Conservation (phyloP, 2,888 invertebrate species). For the Linnaemya vulpina region DNA sequence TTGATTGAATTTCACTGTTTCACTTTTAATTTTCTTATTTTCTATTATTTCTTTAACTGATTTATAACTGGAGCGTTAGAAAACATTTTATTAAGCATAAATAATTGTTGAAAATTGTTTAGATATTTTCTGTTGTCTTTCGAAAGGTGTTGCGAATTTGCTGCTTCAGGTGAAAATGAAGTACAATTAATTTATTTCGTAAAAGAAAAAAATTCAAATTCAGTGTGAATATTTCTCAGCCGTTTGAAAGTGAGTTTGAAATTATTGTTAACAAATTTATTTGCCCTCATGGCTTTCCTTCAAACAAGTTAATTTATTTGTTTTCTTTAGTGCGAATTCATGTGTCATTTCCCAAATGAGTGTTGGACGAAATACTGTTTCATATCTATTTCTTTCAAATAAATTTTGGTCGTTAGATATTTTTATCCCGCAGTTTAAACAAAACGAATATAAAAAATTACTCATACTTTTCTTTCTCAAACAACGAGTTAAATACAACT, state of each 20-base stretch:
- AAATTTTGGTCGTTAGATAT: slow-evolving; percentile 19
- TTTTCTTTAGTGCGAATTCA: slow-evolving; percentile 39
- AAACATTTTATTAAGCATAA: neutral
- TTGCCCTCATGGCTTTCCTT: neutral
- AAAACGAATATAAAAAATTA: slow-evolving; percentile 16
- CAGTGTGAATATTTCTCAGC: slow-evolving; percentile 30
- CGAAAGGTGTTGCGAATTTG: slow-evolving; percentile 55
- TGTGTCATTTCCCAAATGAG: slow-evolving; percentile 57
- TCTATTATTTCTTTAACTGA: neutral
- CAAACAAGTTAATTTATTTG: neutral
- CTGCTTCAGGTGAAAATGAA: slow-evolving; percentile 2
- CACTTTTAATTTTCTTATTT: neutral
- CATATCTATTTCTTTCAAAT: neutral
- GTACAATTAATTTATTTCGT: neutral
- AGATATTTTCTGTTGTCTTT: slow-evolving; percentile 15
- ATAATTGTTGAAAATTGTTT: slow-evolving; percentile 29
- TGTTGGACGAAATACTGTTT: neutral
- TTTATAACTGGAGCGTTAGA: neutral
- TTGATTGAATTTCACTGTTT: neutral
- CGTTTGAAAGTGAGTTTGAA: neutral
- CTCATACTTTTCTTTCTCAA: slow-evolving; percentile 7
- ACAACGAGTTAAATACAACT: slow-evolving; percentile 32
- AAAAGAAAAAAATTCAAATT: neutral
- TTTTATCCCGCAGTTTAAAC: slow-evolving; percentile 40
- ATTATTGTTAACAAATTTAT: neutral